Percentiles rank a stretch among this genome's conserved stretches.
phyloP scores from a whole-genome alignment of 2,888 invertebrate species.

The Phragmatobia fuliginosa region DNA sequence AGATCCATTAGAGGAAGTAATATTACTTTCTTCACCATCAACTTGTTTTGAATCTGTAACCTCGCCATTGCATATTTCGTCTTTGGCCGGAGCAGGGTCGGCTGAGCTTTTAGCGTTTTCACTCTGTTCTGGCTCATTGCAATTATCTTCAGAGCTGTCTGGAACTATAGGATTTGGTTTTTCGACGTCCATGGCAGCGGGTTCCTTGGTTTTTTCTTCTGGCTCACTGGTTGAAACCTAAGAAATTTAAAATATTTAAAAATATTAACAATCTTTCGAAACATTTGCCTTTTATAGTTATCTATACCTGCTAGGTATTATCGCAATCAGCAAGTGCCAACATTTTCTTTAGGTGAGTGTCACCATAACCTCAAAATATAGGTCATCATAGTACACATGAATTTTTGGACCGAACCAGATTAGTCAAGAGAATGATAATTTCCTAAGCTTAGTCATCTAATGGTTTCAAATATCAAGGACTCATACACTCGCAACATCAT shows the following conservation, averaged over 20 bases:
- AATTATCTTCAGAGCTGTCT: slow-evolving; percentile 81
- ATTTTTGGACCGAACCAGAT: background rate
- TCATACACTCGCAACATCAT: background rate
- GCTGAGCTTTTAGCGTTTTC: slow-evolving; percentile 61
- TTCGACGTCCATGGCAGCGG: slow-evolving; percentile 63
- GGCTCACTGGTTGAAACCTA: slow-evolving; percentile 82
- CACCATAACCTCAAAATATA: too few relatives aligned
- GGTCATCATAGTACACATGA: too few relatives aligned
- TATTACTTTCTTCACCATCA: slow-evolving; percentile 76
- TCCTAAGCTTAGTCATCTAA: background rate
- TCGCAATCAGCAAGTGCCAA: too few relatives aligned
- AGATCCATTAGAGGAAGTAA: slow-evolving; percentile 85
- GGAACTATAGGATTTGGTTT: slow-evolving; percentile 69
- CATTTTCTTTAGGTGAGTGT: too few relatives aligned
- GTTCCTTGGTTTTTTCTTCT: slow-evolving; percentile 58
- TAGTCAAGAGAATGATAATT: background rate
- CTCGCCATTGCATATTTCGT: slow-evolving; percentile 77
- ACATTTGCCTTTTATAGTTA: background rate
- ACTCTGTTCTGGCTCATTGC: slow-evolving; percentile 77
- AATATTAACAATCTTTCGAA: background rate
- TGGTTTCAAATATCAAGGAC: background rate
- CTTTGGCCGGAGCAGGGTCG: slow-evolving; percentile 58
- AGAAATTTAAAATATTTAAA: background rate
- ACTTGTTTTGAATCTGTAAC: slow-evolving; percentile 78
- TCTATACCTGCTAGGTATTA: too few relatives aligned